Evolutionary conservation across 2,113 vertebrate genomes (phyloP), one percentile per base, ranked within the genome.

Genomic region (Mus pahari): DNA sequence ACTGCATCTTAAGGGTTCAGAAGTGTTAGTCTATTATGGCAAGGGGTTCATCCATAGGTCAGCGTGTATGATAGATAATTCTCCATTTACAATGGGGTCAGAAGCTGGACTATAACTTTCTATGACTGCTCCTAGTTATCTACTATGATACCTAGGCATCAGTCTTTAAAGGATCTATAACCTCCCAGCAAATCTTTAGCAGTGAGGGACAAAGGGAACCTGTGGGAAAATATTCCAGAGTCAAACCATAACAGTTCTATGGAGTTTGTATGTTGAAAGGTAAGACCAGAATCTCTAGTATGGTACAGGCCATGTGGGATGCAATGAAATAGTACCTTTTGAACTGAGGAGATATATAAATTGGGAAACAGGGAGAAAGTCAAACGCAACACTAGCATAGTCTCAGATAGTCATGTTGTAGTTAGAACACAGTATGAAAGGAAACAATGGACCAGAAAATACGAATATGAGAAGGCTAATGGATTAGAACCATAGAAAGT

Each of bases 311-410:
- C 62, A 14, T 62, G 0, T 22, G 53, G 12, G 28, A 89, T 1
- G 83, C 28, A 33, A 33, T 33, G 16, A 48, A 87, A 55, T 20
- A 62, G 3, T 87, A 4, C 45, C 45, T 53, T n/a, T 13, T 39
- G 42, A 11, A 66, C 6, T 50, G 3, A 4, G 75, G 20, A 3
- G 2, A 92, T 5, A 64, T 0, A 77, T 0, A 60, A 19, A 8
- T 16, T 87, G 1, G 55, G 19, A 17, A 50, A 84, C 2, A 50
- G 12, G 9, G 26, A 86, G 0, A 50, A 39, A 33, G 31, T 33
- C 31, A 68, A 68, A 68, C 10, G 62, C 24, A 64, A 68, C 12
- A 68, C 31, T 68, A 68, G 31, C 31, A 33, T 68, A 68, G 31
- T 14, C 66, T 68, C 33, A 68, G 60, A 24, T 7, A 8, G 31